A percentile compares a stretch with the other conserved stretches of the same genome.
Conservation (phyloP, 2,113 vertebrate species). For the Ameiurus melas region DNA sequence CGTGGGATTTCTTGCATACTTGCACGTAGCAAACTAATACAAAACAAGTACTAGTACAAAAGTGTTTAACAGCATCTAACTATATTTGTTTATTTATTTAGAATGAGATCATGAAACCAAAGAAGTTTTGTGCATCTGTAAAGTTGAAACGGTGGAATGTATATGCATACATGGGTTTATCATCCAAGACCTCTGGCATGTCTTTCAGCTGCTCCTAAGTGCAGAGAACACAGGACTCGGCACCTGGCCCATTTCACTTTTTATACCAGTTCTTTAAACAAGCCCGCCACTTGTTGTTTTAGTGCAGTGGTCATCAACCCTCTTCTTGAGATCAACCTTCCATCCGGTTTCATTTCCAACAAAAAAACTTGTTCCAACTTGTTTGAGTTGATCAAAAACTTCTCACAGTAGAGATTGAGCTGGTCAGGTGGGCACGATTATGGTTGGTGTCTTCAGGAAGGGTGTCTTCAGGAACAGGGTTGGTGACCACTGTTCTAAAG, state of each 20-base stretch:
- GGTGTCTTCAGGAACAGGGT: too few relatives aligned
- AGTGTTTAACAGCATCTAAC: neutral
- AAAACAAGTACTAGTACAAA: neutral
- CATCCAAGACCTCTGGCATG: slow-evolving; percentile 14
- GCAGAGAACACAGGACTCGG: neutral
- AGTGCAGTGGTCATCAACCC: too few relatives aligned
- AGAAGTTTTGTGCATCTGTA: neutral
- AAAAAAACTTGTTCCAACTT: too few relatives aligned
- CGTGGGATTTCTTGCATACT: neutral
- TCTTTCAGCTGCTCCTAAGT: neutral
- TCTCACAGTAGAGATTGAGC: too few relatives aligned
- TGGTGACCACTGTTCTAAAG: too few relatives aligned
- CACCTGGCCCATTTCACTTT: neutral
- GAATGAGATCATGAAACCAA: neutral
- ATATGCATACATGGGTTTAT: neutral
- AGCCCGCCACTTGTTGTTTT: neutral
- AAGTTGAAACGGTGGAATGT: neutral
- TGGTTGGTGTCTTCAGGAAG: too few relatives aligned
- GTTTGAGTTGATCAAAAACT: too few relatives aligned
- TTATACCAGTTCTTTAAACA: neutral
- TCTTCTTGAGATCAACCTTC: too few relatives aligned
- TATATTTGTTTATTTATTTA: neutral
- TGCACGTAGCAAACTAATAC: neutral
- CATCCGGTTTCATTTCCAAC: too few relatives aligned
- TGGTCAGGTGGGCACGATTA: too few relatives aligned